These are phyloP conservation scores for Rhagophthalmus giganteus DNA, from an alignment of 2,888 invertebrate genomes.

Conservation along the genomic window DNA sequence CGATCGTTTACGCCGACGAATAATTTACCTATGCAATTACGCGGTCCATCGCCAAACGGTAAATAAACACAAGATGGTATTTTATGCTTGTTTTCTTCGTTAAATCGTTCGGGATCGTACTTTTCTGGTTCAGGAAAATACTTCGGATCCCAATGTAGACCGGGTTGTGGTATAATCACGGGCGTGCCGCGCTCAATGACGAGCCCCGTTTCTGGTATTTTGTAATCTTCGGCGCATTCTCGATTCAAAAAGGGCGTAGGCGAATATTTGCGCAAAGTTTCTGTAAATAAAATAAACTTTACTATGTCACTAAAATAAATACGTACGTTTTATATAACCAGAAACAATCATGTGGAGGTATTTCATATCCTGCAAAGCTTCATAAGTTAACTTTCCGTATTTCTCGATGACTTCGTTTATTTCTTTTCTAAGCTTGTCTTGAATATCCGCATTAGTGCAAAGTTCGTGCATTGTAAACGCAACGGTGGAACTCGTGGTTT, in stretches of 20 bases:
- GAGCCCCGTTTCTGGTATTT: not conserved
- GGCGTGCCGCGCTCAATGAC: too few relatives aligned
- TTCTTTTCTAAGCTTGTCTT: too few relatives aligned
- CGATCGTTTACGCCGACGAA: too few relatives aligned
- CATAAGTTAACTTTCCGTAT: conserved; percentile 54
- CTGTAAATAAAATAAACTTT: conserved; percentile 40
- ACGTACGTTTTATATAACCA: too few relatives aligned
- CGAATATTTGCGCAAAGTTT: conserved; percentile 54
- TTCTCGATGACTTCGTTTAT: conserved; percentile 43
- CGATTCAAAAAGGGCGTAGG: conserved; percentile 47
- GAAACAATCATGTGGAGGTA: conserved; percentile 56
- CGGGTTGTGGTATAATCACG: too few relatives aligned
- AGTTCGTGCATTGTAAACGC: conserved; percentile 56
- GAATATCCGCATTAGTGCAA: conserved; percentile 52
- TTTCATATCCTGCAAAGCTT: conserved; percentile 54
- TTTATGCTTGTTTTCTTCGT: too few relatives aligned
- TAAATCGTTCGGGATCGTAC: conserved; percentile 44
- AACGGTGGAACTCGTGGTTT: conserved; percentile 58
- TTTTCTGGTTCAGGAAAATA: conserved; percentile 44
- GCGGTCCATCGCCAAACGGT: too few relatives aligned
- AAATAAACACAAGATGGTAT: too few relatives aligned
- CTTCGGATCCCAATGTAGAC: conserved; percentile 42
- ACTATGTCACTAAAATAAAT: too few relatives aligned
- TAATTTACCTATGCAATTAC: too few relatives aligned
- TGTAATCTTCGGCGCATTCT: conserved; percentile 41